Conservation (phyloP, 2,797 vertebrate species). For the Pangasius macronema region DNA sequence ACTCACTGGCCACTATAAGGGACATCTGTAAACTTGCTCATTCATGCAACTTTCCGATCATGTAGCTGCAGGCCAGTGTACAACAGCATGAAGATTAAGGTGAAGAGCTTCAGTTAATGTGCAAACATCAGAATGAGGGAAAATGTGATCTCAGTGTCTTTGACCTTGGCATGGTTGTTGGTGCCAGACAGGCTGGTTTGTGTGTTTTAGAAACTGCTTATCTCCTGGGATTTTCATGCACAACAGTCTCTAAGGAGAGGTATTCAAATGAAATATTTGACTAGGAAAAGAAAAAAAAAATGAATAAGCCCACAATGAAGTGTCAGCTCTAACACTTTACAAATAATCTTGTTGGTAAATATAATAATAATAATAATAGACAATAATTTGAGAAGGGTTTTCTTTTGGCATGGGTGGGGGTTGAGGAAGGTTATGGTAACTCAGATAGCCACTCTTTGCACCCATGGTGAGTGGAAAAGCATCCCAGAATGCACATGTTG, state of each 20-base stretch:
- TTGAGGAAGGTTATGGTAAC: background rate
- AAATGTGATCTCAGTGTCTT: too few relatives aligned
- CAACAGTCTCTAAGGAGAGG: background rate
- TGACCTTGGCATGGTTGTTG: background rate
- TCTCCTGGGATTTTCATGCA: background rate
- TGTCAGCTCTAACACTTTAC: too few relatives aligned
- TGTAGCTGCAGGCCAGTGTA: background rate
- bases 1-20: background rate
- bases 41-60: background rate
- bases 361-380: background rate
- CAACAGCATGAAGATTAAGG: background rate
- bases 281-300: background rate
- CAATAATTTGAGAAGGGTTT: background rate
- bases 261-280: background rate
- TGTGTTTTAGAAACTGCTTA: background rate
- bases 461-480: background rate
- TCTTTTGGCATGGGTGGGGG: background rate
- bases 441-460: background rate
- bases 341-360: too few relatives aligned
- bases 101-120: background rate
- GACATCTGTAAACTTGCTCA: background rate
- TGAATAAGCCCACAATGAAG: background rate
- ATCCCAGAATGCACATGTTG: background rate
- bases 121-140: background rate
- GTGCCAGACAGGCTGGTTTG: background rate